These are phyloP conservation scores for Orchesella flavescens DNA, from an alignment of 2,888 invertebrate genomes.

Conservation along the genomic window DNA sequence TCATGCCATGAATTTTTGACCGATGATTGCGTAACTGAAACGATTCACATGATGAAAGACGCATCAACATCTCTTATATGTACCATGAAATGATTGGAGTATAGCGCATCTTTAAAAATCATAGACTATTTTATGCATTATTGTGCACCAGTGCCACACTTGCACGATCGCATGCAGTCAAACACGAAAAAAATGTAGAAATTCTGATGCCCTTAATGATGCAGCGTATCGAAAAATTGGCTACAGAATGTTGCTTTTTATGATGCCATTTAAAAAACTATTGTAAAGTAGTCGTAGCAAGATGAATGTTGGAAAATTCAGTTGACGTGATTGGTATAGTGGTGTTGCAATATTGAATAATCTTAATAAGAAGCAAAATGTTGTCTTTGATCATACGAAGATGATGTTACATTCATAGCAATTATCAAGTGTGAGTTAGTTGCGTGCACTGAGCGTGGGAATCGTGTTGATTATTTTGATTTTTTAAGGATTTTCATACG, in stretches of 20 bases:
- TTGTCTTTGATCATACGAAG: neutral
- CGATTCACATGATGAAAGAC: no score
- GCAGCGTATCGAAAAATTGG: neutral
- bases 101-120: no score
- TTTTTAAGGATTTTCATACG: neutral
- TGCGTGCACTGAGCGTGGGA: neutral
- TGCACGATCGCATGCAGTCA: neutral
- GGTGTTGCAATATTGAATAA: neutral
- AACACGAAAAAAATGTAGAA: neutral
- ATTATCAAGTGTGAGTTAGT: neutral
- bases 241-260: neutral
- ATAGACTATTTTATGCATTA: no score
- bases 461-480: neutral
- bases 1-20: neutral
- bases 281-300: neutral
- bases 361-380: neutral
- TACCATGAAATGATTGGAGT: no score
- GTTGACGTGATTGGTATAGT: no score
- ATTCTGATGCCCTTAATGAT: neutral
- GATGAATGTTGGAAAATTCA: neutral
- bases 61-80: no score
- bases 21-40: slow-evolving; percentile 2
- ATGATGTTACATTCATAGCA: neutral
- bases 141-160: no score
- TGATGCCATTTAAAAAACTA: neutral